Base-by-base conservation (phyloP, 2,888 invertebrate genomes). In the Drosophila meridionalis region DNA sequence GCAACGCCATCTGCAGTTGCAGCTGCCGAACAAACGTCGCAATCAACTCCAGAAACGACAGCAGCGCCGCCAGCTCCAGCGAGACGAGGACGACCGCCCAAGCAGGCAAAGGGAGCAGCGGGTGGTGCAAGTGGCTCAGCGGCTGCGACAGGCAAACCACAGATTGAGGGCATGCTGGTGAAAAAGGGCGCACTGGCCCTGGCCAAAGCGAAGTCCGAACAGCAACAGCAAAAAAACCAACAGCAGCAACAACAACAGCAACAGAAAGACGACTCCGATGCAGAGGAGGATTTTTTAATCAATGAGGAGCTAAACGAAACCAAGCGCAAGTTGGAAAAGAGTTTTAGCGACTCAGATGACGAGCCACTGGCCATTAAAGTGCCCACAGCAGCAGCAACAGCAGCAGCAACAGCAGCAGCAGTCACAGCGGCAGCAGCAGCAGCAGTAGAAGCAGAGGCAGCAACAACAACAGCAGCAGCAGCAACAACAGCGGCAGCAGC, bases 261-360 rank as follows among this genome's bases (percentile, higher is more conserved):
- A 69, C 83, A 74, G 36, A 86, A 86, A 59, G 80, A 76, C 72
- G 90, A 87, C 62, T 85, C 82, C 60, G 87, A 90, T 71, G 92
- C 92, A 7, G 92, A 92, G 66, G 91, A 91, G 69, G 92, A 93
- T 76, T 91, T 92, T 81, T 70, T 92, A 50, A 80, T 92, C 32
- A 92, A 91, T 68, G 89, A 91, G 78, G 91, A 92, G 62, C 83
- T 92, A 28, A 91, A 91, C 63, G 91, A 92, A 83, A 91, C 91
- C 0, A 92, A 91, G 76, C 85, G 93, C 26, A 92, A 92, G 81
- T 82, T 93, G 9, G 93, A 94, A 69, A 93, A 93, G 75, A 94
- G 93, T 78, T 95, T 95, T 69, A 94, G 94, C 81, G 95, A 95
- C 87, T 95, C 95, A 2, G 95, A 96, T 80, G 95, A 95, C 82